These are phyloP conservation scores for Gortyna flavago DNA, from an alignment of 2,888 invertebrate species.

Conservation along the genomic window DNA sequence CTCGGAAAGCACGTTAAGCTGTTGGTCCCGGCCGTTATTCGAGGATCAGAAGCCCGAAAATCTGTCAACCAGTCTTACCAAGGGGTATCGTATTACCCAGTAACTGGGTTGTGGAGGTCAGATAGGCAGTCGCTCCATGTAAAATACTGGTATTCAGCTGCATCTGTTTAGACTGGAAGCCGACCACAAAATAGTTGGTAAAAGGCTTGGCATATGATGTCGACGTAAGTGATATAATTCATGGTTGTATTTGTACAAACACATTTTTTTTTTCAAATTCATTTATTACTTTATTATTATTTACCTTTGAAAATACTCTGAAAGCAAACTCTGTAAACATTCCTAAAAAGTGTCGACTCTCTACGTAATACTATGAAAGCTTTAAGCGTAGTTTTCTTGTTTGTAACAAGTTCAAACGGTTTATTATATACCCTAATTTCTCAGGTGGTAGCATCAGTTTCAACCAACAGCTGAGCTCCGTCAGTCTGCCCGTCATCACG, in stretches of 20 bases:
- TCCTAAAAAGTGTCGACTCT: background rate
- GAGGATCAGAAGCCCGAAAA: too few species aligned
- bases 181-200: too few species aligned
- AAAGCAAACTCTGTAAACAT: background rate
- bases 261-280: background rate
- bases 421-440: background rate
- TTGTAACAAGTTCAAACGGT: background rate
- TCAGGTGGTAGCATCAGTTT: constrained; percentile 69
- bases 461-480: constrained; percentile 74
- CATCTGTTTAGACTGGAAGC: too few species aligned
- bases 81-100: too few species aligned
- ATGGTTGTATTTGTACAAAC: background rate
- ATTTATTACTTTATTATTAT: background rate
- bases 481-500: constrained; percentile 72
- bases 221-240: constrained; percentile 65
- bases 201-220: background rate
- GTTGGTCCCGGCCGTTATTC: too few species aligned
- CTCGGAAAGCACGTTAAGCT: too few species aligned
- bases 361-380: too few species aligned
- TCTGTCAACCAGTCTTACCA: too few species aligned
- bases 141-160: too few species aligned
- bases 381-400: background rate
- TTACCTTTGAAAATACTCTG: background rate
- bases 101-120: too few species aligned
- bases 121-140: too few species aligned